Conservation (phyloP, 2,888 invertebrate species). For the Eumerus sabulonum region DNA sequence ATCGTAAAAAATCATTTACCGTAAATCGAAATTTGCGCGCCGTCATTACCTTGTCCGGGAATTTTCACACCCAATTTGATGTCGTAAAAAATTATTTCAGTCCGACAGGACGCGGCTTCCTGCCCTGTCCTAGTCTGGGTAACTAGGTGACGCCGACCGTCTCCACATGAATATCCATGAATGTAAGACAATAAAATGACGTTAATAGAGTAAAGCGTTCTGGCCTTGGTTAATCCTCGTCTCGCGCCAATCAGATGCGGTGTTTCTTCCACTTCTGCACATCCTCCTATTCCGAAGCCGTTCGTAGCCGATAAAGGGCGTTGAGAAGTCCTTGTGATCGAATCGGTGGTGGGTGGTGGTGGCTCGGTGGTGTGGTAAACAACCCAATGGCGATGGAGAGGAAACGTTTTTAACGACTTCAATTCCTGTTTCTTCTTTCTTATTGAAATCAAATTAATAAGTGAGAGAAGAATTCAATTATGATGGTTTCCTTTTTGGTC, state of each 20-base stretch:
- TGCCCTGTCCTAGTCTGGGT: constrained; percentile 16
- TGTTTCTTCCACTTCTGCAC: neutral
- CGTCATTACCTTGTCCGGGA: constrained; percentile 63
- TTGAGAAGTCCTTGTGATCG: too few relatives aligned
- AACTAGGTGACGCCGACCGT: neutral
- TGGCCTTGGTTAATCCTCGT: constrained; percentile 66
- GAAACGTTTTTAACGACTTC: constrained; percentile 62
- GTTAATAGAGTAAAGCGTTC: constrained; percentile 65
- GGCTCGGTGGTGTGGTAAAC: neutral
- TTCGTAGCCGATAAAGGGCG: too few relatives aligned
- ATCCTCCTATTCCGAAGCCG: too few relatives aligned
- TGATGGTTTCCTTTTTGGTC: constrained; percentile 55
- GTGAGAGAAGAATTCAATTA: constrained; percentile 62
- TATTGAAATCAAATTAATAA: constrained; percentile 65
- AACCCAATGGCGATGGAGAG: constrained; percentile 9
- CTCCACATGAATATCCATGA: constrained; percentile 48
- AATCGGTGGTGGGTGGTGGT: too few relatives aligned
- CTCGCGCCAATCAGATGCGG: constrained; percentile 19
- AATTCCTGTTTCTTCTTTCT: too few relatives aligned
- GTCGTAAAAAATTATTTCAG: constrained; percentile 61
- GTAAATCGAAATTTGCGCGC: constrained; percentile 65
- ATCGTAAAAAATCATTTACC: constrained; percentile 68
- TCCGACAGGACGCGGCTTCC: constrained; percentile 25
- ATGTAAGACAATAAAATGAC: constrained; percentile 63
- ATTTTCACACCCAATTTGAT: constrained; percentile 68